These are phyloP conservation scores for Endotricha flammealis DNA, from an alignment of 2,888 invertebrate genomes.

Conservation along the genomic window DNA sequence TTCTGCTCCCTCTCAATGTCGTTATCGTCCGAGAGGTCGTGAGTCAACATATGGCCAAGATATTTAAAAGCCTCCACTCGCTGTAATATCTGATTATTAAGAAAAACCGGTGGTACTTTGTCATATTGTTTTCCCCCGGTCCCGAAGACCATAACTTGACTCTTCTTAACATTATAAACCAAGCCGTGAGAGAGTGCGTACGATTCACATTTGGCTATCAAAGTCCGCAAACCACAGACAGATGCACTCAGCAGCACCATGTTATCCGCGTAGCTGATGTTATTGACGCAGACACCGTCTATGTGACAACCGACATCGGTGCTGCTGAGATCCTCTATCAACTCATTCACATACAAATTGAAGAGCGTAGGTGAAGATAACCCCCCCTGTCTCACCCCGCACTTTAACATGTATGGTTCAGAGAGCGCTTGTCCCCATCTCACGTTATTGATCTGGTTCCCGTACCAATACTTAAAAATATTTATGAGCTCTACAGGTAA, in stretches of 20 bases:
- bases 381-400: background rate
- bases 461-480: background rate
- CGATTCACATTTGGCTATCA: background rate
- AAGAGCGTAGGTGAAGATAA: background rate
- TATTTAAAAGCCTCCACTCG: too few species aligned
- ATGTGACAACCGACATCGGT: background rate
- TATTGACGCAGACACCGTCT: background rate
- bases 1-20: too few species aligned
- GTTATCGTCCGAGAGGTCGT: too few species aligned
- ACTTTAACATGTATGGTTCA: background rate
- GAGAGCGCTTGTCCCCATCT: background rate
- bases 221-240: background rate
- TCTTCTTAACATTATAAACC: background rate
- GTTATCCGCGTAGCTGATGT: background rate
- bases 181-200: background rate
- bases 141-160: background rate
- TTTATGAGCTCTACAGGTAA: background rate
- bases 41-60: too few species aligned
- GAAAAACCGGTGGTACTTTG: too few species aligned
- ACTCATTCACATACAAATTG: background rate
- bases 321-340: background rate
- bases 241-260: conserved; percentile 2
- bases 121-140: too few species aligned
- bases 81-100: too few species aligned
- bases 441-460: background rate